phyloP scores from a whole-genome alignment of 92 coral and sea anemone genomes.

The Paragorgia papillata region DNA sequence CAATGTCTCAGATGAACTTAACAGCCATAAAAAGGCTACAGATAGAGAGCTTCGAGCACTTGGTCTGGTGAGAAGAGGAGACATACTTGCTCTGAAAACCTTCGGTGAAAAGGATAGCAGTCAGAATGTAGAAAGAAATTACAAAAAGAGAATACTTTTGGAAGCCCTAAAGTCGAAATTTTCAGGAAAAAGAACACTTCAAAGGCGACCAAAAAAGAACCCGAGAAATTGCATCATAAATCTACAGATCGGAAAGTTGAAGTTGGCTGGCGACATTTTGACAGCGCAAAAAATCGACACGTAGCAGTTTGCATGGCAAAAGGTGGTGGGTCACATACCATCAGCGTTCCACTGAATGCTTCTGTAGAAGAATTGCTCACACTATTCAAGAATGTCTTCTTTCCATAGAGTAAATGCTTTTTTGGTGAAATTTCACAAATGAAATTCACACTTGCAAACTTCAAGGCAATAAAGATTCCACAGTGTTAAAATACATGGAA shows the following conservation, averaged over 20 bases:
- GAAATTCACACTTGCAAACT: slow-evolving; percentile 47
- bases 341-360: slow-evolving; percentile 41
- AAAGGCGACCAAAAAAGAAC: slow-evolving; percentile 21
- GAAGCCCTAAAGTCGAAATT: slow-evolving; percentile 5
- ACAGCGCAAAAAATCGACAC: slow-evolving; percentile 39
- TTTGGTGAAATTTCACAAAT: slow-evolving; percentile 48
- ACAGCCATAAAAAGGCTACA: slow-evolving; percentile 7
- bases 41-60: slow-evolving; percentile 7
- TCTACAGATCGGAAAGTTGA: slow-evolving; percentile 28
- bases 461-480: slow-evolving; percentile 38
- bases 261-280: slow-evolving; percentile 52
- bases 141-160: slow-evolving; percentile 10
- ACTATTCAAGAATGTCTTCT: slow-evolving; percentile 49
- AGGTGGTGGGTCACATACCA: slow-evolving; percentile 54
- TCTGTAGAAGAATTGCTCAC: slow-evolving; percentile 44
- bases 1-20: slow-evolving; percentile 12
- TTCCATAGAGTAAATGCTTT: slow-evolving; percentile 57
- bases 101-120: not conserved
- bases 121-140: slow-evolving; percentile 1
- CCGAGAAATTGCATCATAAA: not conserved
- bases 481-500: slow-evolving; percentile 45
- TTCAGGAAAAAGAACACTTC: slow-evolving; percentile 11
- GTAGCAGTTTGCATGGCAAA: slow-evolving; percentile 51
- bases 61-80: slow-evolving; percentile 1
- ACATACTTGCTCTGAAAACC: not conserved